A percentile compares a stretch with the other conserved stretches of the same genome.
Conservation (phyloP, 64 coral and sea anemone genomes). For the Dendrophyllia cribrosa region DNA sequence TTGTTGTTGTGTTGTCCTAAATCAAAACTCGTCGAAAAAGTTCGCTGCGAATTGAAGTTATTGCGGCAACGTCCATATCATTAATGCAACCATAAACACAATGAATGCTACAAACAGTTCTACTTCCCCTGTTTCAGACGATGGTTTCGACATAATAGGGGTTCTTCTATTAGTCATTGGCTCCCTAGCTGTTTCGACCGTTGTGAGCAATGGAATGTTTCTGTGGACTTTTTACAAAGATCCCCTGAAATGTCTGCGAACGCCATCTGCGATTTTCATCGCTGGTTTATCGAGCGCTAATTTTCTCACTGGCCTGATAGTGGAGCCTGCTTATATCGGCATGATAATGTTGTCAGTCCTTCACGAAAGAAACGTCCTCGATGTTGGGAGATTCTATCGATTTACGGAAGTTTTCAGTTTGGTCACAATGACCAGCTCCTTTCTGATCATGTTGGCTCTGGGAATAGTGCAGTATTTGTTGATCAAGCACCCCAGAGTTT, state of each 20-base stretch:
- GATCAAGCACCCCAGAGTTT: constrained; percentile 63
- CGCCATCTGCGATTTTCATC: constrained; percentile 43
- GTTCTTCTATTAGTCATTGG: neutral
- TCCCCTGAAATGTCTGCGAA: constrained; percentile 77
- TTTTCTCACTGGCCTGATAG: constrained; percentile 60
- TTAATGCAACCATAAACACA: no score
- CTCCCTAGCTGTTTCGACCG: constrained; percentile 34
- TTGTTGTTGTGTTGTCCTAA: no score
- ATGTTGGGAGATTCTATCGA: constrained; percentile 51
- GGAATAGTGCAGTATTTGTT: constrained; percentile 67
- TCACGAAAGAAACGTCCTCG: neutral
- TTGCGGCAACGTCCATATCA: no score
- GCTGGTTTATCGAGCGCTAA: constrained; percentile 51
- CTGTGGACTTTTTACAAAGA: constrained; percentile 87
- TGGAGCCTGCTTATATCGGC: constrained; percentile 43
- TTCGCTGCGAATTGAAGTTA: no score
- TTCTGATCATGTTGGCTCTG: constrained; percentile 77
- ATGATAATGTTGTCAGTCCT: neutral
- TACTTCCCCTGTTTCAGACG: no score
- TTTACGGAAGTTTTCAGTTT: constrained; percentile 56
- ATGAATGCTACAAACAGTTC: neutral
- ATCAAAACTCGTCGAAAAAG: no score
- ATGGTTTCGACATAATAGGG: neutral
- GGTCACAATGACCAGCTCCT: constrained; percentile 84
- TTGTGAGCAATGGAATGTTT: constrained; percentile 68